These are phyloP conservation scores for Nannoperca obscura DNA, from an alignment of 2,797 vertebrate species.

Conservation along the genomic window DNA sequence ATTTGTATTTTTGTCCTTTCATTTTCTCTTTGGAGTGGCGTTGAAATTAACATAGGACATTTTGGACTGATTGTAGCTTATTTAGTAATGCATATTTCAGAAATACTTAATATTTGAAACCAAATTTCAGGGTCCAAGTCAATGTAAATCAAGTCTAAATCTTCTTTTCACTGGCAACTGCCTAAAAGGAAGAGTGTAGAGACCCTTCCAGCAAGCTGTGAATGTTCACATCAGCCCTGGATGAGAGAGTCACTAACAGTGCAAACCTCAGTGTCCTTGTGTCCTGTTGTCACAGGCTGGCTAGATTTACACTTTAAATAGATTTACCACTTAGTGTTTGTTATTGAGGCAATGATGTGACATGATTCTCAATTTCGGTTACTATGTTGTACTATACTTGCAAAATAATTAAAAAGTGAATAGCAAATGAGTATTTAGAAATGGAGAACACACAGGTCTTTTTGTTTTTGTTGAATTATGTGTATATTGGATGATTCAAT, in stretches of 20 bases:
- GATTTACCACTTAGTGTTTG: slow-evolving; percentile 7
- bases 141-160: slow-evolving; percentile 52
- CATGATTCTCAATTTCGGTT: not conserved
- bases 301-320: slow-evolving; percentile 12
- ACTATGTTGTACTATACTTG: not conserved
- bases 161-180: slow-evolving; percentile 46
- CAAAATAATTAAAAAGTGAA: not conserved
- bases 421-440: not conserved
- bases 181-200: slow-evolving; percentile 53
- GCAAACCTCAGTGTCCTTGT: slow-evolving; percentile 16
- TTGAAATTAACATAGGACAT: no score
- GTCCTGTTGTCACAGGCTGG: slow-evolving; percentile 9
- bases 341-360: not conserved
- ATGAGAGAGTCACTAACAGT: slow-evolving; percentile 3
- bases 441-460: not conserved
- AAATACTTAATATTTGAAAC: not conserved
- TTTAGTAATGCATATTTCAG: not conserved
- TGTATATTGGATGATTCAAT: not conserved
- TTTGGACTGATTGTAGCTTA: not conserved
- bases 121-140: not conserved
- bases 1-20: not conserved
- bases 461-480: slow-evolving; percentile 1
- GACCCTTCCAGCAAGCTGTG: slow-evolving; percentile 30
- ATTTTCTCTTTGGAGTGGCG: not conserved
- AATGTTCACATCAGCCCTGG: slow-evolving; percentile 20